Conservation (phyloP, 2,113 vertebrate genomes). For the Mixornis gularis region DNA sequence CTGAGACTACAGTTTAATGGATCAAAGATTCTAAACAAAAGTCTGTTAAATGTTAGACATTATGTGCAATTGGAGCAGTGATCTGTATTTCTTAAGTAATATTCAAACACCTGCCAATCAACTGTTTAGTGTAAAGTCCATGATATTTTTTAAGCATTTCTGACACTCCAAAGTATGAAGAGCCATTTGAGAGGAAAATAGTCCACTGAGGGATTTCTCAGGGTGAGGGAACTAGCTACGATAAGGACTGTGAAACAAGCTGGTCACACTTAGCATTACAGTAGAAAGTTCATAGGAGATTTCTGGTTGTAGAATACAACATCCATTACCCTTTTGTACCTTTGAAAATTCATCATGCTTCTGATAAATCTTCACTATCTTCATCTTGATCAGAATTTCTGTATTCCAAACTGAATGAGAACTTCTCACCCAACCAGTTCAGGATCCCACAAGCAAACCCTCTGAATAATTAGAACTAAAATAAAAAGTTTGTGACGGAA, state of each 20-base stretch:
- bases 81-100: neutral
- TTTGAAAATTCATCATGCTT: neutral
- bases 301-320: neutral
- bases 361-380: neutral
- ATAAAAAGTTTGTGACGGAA: neutral
- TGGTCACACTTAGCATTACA: neutral
- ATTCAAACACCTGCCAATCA: neutral
- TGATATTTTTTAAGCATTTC: neutral
- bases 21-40: neutral
- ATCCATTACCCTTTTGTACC: neutral
- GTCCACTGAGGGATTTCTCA: neutral
- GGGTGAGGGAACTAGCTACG: rapidly evolving
- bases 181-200: neutral
- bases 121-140: neutral
- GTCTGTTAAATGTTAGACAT: neutral
- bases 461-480: neutral
- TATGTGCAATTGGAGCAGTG: neutral
- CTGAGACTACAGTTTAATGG: neutral
- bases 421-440: neutral
- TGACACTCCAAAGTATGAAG: neutral
- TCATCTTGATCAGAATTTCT: neutral
- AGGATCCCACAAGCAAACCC: neutral
- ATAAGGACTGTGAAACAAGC: neutral
- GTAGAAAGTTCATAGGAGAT: neutral
- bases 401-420: neutral